These are phyloP conservation scores for Xestia xanthographa DNA, from an alignment of 2,888 invertebrate species.

Conservation along the genomic window DNA sequence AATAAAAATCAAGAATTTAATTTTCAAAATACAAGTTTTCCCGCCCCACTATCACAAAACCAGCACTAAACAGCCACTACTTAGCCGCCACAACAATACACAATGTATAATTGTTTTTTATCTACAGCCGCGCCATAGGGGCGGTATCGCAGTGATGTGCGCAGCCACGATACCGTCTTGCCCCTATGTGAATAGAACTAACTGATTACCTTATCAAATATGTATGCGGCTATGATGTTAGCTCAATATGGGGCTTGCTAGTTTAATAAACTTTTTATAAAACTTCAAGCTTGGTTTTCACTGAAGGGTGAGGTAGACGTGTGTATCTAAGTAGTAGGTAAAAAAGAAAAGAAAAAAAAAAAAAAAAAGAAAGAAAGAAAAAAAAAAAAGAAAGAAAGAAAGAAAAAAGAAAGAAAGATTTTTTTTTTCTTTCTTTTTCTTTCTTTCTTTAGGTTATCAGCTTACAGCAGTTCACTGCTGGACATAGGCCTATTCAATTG, in stretches of 20 bases:
- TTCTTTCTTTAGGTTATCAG: too few relatives aligned
- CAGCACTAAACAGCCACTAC: slow-evolving; percentile 26
- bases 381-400: too few relatives aligned
- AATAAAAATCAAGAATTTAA: too few relatives aligned
- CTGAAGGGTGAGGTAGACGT: too few relatives aligned
- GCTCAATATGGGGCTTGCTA: slow-evolving; percentile 1
- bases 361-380: too few relatives aligned
- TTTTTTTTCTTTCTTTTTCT: too few relatives aligned
- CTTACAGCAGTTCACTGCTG: not conserved
- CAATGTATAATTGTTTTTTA: slow-evolving; percentile 73
- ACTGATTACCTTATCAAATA: slow-evolving; percentile 64
- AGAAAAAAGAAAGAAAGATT: too few relatives aligned
- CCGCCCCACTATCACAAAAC: slow-evolving; percentile 10
- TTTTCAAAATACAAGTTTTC: too few relatives aligned
- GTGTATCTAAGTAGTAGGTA: not conserved
- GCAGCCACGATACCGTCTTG: slow-evolving; percentile 61
- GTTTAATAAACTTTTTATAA: not conserved
- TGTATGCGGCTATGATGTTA: slow-evolving; percentile 53
- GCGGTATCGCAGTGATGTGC: slow-evolving; percentile 68
- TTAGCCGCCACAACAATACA: slow-evolving; percentile 51
- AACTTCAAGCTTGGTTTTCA: not conserved
- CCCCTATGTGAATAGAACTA: slow-evolving; percentile 64
- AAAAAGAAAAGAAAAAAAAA: too few relatives aligned
- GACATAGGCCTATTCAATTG: not conserved
- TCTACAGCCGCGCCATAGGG: slow-evolving; percentile 71